Conservation (phyloP, 2,113 vertebrate species). For the Saimiri boliviensis region DNA sequence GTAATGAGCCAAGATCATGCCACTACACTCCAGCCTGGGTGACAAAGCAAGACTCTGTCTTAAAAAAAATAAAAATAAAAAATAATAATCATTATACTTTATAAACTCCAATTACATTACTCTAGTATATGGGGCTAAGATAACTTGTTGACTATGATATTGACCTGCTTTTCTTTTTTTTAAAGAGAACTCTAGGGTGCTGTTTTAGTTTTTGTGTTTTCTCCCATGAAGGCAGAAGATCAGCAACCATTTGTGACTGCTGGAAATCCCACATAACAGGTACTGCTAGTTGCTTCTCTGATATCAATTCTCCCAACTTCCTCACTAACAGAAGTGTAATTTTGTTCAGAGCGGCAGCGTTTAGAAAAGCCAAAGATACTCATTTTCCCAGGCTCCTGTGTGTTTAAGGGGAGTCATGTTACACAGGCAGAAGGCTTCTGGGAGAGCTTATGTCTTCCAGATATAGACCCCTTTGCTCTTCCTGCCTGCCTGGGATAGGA, state of each 20-base stretch:
- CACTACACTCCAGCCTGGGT: too few relatives aligned
- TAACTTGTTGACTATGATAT: not conserved
- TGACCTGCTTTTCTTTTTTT: not conserved
- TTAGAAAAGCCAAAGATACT: not conserved
- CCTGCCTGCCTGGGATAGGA: not conserved
- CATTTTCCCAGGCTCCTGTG: not conserved
- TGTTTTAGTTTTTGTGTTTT: slow-evolving; percentile 18
- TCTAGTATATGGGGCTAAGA: not conserved
- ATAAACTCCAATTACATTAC: not conserved
- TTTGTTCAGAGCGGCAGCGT: not conserved
- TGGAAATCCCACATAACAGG: not conserved
- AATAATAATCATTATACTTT: not conserved
- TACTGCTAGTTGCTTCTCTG: not conserved
- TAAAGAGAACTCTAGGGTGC: not conserved
- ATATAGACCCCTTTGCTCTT: not conserved
- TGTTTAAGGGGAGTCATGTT: not conserved
- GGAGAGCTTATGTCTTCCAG: not conserved
- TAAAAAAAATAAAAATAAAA: too few relatives aligned
- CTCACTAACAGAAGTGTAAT: not conserved
- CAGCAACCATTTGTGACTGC: not conserved
- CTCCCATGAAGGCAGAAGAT: not conserved
- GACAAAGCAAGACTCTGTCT: too few relatives aligned
- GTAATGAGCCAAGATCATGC: too few relatives aligned
- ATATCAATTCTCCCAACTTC: not conserved
- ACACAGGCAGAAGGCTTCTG: not conserved